These are phyloP conservation scores for Atethmia centrago DNA, from an alignment of 2,888 invertebrate genomes.

Conservation along the genomic window DNA sequence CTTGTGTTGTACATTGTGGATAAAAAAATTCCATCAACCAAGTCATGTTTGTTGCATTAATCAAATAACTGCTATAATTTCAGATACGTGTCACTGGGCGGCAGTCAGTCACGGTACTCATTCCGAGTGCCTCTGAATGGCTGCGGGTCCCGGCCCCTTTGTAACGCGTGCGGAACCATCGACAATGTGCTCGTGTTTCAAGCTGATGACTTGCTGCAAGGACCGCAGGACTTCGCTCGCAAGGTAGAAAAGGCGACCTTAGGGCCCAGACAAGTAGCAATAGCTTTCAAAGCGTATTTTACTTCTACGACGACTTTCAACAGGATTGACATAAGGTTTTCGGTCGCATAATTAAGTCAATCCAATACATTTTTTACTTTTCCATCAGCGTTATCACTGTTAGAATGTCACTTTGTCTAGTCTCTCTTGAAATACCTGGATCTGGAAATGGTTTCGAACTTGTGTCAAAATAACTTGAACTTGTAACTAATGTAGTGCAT, in stretches of 20 bases:
- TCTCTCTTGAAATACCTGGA: background rate
- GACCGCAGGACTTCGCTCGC: slow-evolving; percentile 92
- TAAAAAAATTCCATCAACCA: background rate
- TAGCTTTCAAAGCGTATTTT: too few relatives aligned
- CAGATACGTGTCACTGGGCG: slow-evolving; percentile 91
- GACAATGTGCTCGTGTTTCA: slow-evolving; percentile 93
- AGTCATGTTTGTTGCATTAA: background rate
- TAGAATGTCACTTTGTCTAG: too few relatives aligned
- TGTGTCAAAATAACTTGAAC: background rate
- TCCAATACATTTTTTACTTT: background rate
- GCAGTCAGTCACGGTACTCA: slow-evolving; percentile 89
- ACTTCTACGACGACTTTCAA: background rate
- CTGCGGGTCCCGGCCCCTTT: slow-evolving; percentile 92
- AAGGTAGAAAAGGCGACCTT: slow-evolving; percentile 84
- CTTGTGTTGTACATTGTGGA: background rate
- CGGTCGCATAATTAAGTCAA: background rate
- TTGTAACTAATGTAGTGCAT: background rate
- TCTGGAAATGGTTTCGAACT: background rate
- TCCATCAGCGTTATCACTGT: background rate
- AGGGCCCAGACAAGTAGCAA: background rate
- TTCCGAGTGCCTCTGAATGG: slow-evolving; percentile 92
- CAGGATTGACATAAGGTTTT: background rate
- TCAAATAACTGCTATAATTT: slow-evolving; percentile 51
- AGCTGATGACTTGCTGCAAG: slow-evolving; percentile 92
- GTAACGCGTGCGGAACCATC: slow-evolving; percentile 91